Evolutionary conservation across 2,888 invertebrate genomes (phyloP), one percentile per base, ranked within the genome.

Genomic region (Aleiodes alternator): DNA sequence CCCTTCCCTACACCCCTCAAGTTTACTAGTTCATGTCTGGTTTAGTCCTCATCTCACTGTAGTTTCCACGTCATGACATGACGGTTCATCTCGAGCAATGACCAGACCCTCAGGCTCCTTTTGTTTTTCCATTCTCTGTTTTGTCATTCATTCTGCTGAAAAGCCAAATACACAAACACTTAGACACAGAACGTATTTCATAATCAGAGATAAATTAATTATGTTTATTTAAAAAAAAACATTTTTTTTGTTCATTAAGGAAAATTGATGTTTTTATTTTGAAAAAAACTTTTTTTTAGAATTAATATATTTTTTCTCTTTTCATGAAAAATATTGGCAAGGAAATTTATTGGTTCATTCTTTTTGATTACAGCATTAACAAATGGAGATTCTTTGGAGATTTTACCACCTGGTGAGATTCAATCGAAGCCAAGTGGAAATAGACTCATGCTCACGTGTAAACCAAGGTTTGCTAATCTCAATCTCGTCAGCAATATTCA

Each of bases 381-480:
- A 70, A 81, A 80, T 69, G 85, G 80, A 56, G 81, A 79, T 55
- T 92, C 92, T 81, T 89, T 96, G 84, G 92, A 93, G 89, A 96
- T 96, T 84, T 92, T 93, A 81, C 96, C 96, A 11, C 91, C 90
- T 80, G 93, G 93, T 83, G 92, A 93, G 73, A 91, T 92, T 73
- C 94, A 95, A 87, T 92, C 93, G 12, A 95, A 94, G 81, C 92
- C 96, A 0, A 93, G 96, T 11, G 96, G 95, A 69, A 93, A 94
- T 84, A 93, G 94, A 55, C 92, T 96, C 75, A 93, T 96, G 69
- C 90, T 97, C 80, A 96, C 96, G 5, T 97, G 96, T 87, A 93
- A 93, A 82, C 94, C 95, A 4, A 92, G 92, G 69, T 95, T 94
- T 1, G 92, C 92, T 0, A 93, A 96, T 83, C 91, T 93, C 2